Evolutionary conservation across 2,888 invertebrate species (phyloP).

Genomic region (Scrobipalpa atriplicella): DNA sequence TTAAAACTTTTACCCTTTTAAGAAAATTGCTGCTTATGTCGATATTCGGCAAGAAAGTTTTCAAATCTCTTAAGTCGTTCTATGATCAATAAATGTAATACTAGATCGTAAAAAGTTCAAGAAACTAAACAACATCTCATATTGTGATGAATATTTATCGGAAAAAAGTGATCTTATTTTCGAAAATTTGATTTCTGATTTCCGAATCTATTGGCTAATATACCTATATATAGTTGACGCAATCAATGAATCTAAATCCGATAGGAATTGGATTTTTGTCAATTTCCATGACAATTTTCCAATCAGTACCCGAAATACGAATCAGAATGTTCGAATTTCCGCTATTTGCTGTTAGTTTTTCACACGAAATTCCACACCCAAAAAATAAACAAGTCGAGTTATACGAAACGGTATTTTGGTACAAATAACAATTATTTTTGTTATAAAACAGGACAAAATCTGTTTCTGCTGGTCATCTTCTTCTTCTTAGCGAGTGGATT

Average conservation of each 20-base stretch:
- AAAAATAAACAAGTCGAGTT: background rate
- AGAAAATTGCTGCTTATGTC: background rate
- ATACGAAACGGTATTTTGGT: no score
- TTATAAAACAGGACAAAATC: background rate
- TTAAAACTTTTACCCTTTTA: background rate
- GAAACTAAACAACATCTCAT: no score
- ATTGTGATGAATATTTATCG: background rate
- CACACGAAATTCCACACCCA: background rate
- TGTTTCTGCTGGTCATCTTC: background rate
- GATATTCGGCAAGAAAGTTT: background rate
- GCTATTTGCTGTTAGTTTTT: slow-evolving; percentile 2
- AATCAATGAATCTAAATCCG: slow-evolving; percentile 10
- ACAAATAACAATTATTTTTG: background rate
- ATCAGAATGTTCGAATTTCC: background rate
- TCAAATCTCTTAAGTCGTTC: background rate
- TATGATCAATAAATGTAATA: background rate
- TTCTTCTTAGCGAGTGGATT: no score
- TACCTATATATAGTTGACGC: background rate
- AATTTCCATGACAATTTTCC: slow-evolving; percentile 12
- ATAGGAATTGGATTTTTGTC: background rate
- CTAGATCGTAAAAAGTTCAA: background rate
- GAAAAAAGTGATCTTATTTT: background rate
- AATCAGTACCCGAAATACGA: slow-evolving; percentile 4
- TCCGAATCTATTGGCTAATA: slow-evolving; percentile 3
- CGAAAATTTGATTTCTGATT: slow-evolving; percentile 1